Conservation (phyloP, 1,140 invertebrate genomes). For the Trypoxylus dichotomus region DNA sequence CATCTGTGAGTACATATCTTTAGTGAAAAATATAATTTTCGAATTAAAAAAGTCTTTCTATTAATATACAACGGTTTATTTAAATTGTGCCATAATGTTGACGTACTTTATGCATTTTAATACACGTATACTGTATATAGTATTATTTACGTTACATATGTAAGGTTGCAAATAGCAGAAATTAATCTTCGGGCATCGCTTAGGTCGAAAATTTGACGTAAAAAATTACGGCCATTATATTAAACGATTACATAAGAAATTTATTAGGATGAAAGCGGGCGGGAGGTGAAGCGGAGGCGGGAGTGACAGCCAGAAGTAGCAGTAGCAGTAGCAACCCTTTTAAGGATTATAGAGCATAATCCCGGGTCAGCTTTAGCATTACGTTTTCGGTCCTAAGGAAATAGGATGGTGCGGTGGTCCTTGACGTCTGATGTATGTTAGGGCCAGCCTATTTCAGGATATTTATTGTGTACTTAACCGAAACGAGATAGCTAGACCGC, state of each 20-base stretch:
- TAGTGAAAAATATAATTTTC: no score
- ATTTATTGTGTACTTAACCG: constrained; percentile 49
- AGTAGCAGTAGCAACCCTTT: constrained; percentile 10
- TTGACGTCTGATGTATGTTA: constrained; percentile 45
- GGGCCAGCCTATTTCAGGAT: constrained; percentile 44
- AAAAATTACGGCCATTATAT: constrained; percentile 24
- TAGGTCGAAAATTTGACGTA: constrained; percentile 16
- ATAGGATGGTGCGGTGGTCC: constrained; percentile 45
- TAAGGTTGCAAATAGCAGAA: not conserved
- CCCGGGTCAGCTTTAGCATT: constrained; percentile 46
- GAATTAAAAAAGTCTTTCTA: no score
- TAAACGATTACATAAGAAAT: constrained; percentile 26
- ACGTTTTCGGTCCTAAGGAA: constrained; percentile 46
- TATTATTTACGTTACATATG: not conserved
- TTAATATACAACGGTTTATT: no score
- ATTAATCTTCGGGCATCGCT: not conserved
- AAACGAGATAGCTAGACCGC: constrained; percentile 44
- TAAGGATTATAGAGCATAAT: constrained; percentile 32
- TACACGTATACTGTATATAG: not conserved
- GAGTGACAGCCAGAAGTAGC: not conserved
- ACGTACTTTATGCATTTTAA: no score
- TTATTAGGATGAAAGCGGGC: constrained; percentile 12
- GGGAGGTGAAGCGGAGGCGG: not conserved
- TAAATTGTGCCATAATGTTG: no score
- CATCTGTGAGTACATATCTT: no score